Evolutionary conservation across 30 jellyfish, hydroid and myxozoan species (phyloP).

Genomic region (Hydra vulgaris): DNA sequence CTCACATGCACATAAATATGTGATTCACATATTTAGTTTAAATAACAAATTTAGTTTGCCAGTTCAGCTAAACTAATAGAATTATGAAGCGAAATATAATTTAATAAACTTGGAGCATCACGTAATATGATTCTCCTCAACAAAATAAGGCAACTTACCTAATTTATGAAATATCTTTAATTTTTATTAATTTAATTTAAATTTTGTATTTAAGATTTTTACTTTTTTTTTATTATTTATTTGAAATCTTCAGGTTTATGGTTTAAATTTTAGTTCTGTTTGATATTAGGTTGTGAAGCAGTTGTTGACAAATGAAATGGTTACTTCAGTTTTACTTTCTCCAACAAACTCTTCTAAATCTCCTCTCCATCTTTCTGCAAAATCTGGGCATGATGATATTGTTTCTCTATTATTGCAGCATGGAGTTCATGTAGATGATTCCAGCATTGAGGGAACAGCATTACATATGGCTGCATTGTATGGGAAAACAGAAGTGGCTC

Average conservation of each 20-base stretch:
- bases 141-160: no score
- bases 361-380: slow-evolving; percentile 81
- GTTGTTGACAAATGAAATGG: slow-evolving; percentile 52
- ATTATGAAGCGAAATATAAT: no score
- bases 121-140: no score
- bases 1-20: no score
- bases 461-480: slow-evolving; percentile 74
- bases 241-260: slow-evolving; percentile 12
- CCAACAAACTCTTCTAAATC: slow-evolving; percentile 47
- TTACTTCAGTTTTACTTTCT: slow-evolving; percentile 40
- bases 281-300: slow-evolving; percentile 43
- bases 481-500: slow-evolving; percentile 76
- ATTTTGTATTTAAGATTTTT: neutral
- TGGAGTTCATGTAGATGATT: slow-evolving; percentile 77
- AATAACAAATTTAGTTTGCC: no score
- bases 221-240: neutral
- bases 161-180: no score
- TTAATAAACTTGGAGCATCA: no score
- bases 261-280: neutral
- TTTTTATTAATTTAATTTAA: no score
- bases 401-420: slow-evolving; percentile 57
- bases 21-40: no score
- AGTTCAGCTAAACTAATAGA: no score
- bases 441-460: slow-evolving; percentile 67
- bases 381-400: slow-evolving; percentile 78